Base-by-base conservation (phyloP, 23 tunicate species). In the Trididemnum nubilum region DNA sequence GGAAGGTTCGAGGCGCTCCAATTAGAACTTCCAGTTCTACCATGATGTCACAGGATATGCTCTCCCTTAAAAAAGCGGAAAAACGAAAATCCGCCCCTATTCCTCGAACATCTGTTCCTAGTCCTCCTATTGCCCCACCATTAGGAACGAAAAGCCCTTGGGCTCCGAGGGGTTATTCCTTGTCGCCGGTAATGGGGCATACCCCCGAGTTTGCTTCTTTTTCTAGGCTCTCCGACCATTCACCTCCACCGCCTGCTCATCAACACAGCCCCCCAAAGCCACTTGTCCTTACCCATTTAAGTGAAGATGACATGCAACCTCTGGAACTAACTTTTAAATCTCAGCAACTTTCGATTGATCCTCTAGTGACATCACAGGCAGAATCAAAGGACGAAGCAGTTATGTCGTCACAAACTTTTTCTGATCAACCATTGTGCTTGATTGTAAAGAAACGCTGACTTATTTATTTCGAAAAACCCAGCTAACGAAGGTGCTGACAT, bases 141-240 rank as follows among this genome's bases (percentile, higher is more conserved):
- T 72, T 76, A 5, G 90, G 90, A 0, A 85, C 90, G 36, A 85
- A 57, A 58, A 85, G 90, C 51, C 90, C 90, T 1, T 85, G 90
- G 90, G 34, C 84, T n/a, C 38, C 84, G 36, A 82, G 90, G 2
- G 72, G 39, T 7, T 85, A 69, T 37, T 40, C 79, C 3, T 35
- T 76, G 30, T 73, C 82, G 0, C 83, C 65, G 22, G 52, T 4
- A 1, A 49, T 15, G 7, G 23, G 27, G 7, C 33, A 24, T 7
- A n/a, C 2, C 2, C 60, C 25, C 9, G 58, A 38, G 2, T 52
- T 26, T 54, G 39, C 81, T 54, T 22, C 81, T 34, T 37, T 30
- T 26, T 21, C 25, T 15, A 29, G 38, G 39, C 9, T 4, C 5
- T 12, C 5, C 4, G 5, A 12, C n/a, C 12, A 4, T 31, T 52